Evolutionary conservation across 2,888 invertebrate genomes (phyloP).

Genomic region (Drosophila suboccidentalis): DNA sequence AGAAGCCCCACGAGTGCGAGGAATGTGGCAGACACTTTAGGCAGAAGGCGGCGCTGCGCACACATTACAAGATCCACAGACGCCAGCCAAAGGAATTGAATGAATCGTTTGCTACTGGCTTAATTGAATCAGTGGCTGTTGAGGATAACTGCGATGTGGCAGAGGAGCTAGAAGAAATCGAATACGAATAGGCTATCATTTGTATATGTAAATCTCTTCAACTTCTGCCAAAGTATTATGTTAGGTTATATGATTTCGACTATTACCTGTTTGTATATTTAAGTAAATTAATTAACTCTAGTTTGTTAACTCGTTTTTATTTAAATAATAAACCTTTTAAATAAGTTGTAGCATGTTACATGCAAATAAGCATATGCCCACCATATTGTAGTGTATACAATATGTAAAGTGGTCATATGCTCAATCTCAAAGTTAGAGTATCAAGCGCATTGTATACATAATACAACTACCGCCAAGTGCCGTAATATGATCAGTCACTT

Average conservation of each 20-base stretch:
- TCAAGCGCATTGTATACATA: too few species aligned
- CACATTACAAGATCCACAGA: conserved; percentile 73
- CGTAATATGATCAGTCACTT: too few species aligned
- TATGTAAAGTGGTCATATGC: too few species aligned
- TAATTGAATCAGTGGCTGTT: conserved; percentile 1
- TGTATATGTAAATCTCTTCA: too few species aligned
- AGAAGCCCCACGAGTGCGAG: conserved; percentile 77
- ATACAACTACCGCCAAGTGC: too few species aligned
- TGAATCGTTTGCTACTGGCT: background rate
- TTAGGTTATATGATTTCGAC: background rate
- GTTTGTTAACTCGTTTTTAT: too few species aligned
- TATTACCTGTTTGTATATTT: too few species aligned
- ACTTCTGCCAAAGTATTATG: background rate
- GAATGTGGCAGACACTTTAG: conserved; percentile 75
- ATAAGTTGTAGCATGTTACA: too few species aligned
- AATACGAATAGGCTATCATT: background rate
- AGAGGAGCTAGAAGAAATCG: conserved; percentile 9
- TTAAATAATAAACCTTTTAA: too few species aligned
- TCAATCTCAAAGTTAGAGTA: too few species aligned
- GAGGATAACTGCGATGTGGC: background rate
- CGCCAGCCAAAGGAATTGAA: conserved; percentile 25
- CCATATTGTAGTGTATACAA: too few species aligned
- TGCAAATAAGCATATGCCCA: too few species aligned
- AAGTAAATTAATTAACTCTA: background rate
- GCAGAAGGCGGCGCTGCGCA: conserved; percentile 74